Conservation (phyloP, 2,113 vertebrate genomes). For the Sphyrna mokarran region DNA sequence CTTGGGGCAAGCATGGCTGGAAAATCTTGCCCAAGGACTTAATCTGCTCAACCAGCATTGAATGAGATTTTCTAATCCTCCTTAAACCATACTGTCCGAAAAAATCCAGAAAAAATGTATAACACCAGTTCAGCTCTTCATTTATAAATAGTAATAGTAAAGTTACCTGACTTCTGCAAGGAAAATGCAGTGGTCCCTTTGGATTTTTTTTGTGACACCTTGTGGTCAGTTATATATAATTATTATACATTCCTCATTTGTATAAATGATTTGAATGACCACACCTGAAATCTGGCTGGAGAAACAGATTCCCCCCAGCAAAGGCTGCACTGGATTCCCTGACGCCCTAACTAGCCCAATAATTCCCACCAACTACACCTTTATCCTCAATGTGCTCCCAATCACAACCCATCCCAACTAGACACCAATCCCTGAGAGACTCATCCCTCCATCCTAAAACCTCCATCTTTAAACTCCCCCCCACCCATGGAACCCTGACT, state of each 20-base stretch:
- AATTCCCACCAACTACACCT: too few relatives aligned
- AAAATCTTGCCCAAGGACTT: not conserved
- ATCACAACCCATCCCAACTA: too few relatives aligned
- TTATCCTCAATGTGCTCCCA: too few relatives aligned
- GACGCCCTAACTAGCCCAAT: too few relatives aligned
- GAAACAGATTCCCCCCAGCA: not conserved
- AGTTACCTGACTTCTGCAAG: not conserved
- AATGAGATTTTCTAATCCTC: not conserved
- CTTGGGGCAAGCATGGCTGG: too few relatives aligned
- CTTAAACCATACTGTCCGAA: not conserved
- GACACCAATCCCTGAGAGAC: too few relatives aligned
- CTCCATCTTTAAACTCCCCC: too few relatives aligned
- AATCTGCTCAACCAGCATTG: not conserved
- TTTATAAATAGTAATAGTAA: not conserved
- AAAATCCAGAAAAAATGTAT: not conserved
- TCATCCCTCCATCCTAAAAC: too few relatives aligned
- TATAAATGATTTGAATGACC: slow-evolving; percentile 15
- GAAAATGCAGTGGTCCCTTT: not conserved
- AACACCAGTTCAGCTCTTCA: not conserved
- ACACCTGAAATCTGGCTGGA: not conserved
- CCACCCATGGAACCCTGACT: too few relatives aligned
- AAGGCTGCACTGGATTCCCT: too few relatives aligned
- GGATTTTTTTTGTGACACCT: not conserved
- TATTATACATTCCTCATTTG: not conserved
- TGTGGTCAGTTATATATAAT: not conserved